Conservation (phyloP, 2,888 invertebrate species). For the Auanema freiburgensis region DNA sequence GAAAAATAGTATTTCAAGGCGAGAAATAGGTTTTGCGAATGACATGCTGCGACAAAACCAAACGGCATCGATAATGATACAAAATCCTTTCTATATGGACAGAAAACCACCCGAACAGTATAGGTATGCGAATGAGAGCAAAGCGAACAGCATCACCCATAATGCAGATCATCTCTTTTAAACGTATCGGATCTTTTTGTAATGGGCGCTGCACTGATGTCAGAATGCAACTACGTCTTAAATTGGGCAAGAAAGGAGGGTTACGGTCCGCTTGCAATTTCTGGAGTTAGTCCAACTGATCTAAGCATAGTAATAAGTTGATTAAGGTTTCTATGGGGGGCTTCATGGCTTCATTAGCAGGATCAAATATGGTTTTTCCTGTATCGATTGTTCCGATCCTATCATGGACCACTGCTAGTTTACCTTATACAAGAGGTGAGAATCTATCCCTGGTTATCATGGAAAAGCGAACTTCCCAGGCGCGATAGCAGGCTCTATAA, state of each 20-base stretch:
- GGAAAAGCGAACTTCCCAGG: slow-evolving; percentile 19
- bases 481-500: slow-evolving; percentile 30
- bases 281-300: slow-evolving; percentile 74
- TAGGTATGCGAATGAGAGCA: slow-evolving; percentile 27
- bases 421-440: slow-evolving; percentile 74
- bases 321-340: slow-evolving; percentile 60
- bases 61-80: slow-evolving; percentile 88
- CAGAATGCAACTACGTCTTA: slow-evolving; percentile 84
- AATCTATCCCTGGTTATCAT: not conserved
- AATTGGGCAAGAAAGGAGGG: slow-evolving; percentile 91
- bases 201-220: slow-evolving; percentile 93
- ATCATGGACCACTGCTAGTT: slow-evolving; percentile 94
- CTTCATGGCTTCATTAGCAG: slow-evolving; percentile 96
- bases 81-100: slow-evolving; percentile 86
- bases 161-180: slow-evolving; percentile 76
- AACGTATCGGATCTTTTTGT: slow-evolving; percentile 97
- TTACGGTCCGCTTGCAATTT: slow-evolving; percentile 87
- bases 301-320: too few species aligned
- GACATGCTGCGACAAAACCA: slow-evolving; percentile 85
- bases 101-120: slow-evolving; percentile 49
- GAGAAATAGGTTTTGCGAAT: slow-evolving; percentile 85
- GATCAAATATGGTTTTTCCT: slow-evolving; percentile 92
- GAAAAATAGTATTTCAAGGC: slow-evolving; percentile 72
- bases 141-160: not conserved
- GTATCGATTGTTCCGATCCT: slow-evolving; percentile 86